Base-by-base conservation (phyloP, 2,797 vertebrate species). In the Eutrigla gurnardus region DNA sequence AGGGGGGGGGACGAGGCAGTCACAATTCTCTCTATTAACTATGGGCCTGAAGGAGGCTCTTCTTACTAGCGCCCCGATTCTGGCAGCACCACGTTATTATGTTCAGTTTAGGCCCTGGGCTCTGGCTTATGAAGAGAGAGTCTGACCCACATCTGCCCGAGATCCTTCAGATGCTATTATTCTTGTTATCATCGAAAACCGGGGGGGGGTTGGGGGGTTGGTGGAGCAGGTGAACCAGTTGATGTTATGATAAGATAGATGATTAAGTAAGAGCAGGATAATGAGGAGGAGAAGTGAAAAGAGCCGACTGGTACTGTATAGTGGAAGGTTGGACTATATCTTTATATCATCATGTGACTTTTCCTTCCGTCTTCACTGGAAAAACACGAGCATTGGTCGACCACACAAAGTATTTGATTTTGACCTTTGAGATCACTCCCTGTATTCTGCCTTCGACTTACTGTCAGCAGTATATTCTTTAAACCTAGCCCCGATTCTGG, bases 111-210 rank as follows among this genome's bases (percentile, higher is more conserved):
- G 71, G 87, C 89, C 84, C 59, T 73, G 84, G 90, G 87, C 88
- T 83, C 46, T 37, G 71, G 76, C 82, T 90, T 83, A 77, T 73
- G 76, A 87, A 87, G 75, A 84, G 82, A 68, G 60, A 69, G 53
- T 76, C 85, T 88, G 86, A 91, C 92, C 89, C 88, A 89, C 83
- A 91, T 91, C 81, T 80, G 63, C 65, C 68, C 75, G 40, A 49
- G 66, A 69, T 80, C 67, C 85, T 86, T 75, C 84, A 80, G 77
- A 89, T 77, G 70, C 85, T 76, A 75, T 87, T 81, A 75, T 80
- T 86, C 88, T 65, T 84, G 71, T 77, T 84, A 43, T 80, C 73
- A 54, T 63, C 58, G 58, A 45, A 4, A 55, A 63, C 39, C n/a
- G 3, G 43, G 14, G 69, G 25, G 25, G 25, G 25, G 25, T 25